These are phyloP conservation scores for Leptopilina boulardi DNA, from an alignment of 1,140 invertebrate genomes.

Conservation along the genomic window DNA sequence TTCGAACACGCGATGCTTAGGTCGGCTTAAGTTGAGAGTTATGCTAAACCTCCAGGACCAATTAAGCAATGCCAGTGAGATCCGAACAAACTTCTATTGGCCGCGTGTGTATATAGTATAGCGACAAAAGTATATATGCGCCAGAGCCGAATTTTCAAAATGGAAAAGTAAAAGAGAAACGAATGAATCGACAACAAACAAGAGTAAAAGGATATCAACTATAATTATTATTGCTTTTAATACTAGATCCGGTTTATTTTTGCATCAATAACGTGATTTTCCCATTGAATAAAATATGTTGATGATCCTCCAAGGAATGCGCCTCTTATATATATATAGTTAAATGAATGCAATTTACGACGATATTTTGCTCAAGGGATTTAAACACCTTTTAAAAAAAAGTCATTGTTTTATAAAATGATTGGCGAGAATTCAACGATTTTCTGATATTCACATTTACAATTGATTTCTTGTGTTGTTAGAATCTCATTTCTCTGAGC, in stretches of 20 bases:
- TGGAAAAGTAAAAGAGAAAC: neutral
- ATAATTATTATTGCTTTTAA: neutral
- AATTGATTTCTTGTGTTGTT: neutral
- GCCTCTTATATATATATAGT: too few species aligned
- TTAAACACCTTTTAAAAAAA: too few species aligned
- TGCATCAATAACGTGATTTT: neutral
- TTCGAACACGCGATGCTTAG: neutral
- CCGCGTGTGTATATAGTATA: neutral
- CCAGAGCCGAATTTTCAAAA: neutral
- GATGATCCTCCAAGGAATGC: neutral
- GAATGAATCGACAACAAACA: neutral
- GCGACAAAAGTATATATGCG: too few species aligned
- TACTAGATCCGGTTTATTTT: neutral
- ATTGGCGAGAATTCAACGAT: too few species aligned
- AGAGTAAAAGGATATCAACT: neutral
- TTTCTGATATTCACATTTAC: too few species aligned
- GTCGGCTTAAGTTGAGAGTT: neutral
- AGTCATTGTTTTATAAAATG: neutral
- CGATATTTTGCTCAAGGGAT: neutral
- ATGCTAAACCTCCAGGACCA: neutral
- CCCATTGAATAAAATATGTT: conserved; percentile 4
- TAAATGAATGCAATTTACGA: conserved; percentile 1
- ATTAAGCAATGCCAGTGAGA: neutral
- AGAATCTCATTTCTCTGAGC: neutral
- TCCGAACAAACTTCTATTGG: neutral